These are phyloP conservation scores for Rotaria socialis DNA, from an alignment of 2,888 invertebrate genomes.

Conservation along the genomic window DNA sequence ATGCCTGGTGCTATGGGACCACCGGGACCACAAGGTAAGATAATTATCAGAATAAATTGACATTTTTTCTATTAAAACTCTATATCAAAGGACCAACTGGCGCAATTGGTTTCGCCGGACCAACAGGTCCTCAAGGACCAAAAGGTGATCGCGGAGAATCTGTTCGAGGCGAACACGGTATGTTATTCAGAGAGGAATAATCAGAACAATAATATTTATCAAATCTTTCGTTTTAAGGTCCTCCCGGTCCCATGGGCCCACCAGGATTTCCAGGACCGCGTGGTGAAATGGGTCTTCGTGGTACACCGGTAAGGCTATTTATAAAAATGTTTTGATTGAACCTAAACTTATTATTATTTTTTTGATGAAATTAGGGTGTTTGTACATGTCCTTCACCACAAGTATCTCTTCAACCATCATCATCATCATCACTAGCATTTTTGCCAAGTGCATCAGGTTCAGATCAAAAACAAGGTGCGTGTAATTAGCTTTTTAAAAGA, in stretches of 20 bases:
- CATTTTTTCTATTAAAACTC: neutral
- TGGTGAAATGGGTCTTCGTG: neutral
- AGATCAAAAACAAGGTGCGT: neutral
- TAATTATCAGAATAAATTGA: neutral
- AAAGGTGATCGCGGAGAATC: slow-evolving; percentile 16
- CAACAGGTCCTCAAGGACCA: slow-evolving; percentile 17
- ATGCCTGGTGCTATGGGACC: neutral
- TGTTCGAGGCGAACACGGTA: slow-evolving; percentile 11
- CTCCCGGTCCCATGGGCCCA: neutral
- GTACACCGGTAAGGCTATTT: neutral
- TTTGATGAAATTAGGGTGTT: neutral
- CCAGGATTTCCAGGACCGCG: neutral
- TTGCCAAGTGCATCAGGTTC: neutral
- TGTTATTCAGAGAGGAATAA: neutral
- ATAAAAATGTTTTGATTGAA: neutral
- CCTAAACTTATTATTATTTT: too few species aligned
- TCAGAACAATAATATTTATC: neutral
- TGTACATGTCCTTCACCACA: neutral
- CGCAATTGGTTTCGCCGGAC: neutral
- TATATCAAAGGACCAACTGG: neutral
- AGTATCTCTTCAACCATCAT: neutral
- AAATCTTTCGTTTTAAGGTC: neutral
- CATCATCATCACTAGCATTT: neutral
- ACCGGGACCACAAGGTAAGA: neutral
- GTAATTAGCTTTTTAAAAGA: too few species aligned